Conservation (phyloP, 1,140 invertebrate genomes). For the Calephelis virginiensis region DNA sequence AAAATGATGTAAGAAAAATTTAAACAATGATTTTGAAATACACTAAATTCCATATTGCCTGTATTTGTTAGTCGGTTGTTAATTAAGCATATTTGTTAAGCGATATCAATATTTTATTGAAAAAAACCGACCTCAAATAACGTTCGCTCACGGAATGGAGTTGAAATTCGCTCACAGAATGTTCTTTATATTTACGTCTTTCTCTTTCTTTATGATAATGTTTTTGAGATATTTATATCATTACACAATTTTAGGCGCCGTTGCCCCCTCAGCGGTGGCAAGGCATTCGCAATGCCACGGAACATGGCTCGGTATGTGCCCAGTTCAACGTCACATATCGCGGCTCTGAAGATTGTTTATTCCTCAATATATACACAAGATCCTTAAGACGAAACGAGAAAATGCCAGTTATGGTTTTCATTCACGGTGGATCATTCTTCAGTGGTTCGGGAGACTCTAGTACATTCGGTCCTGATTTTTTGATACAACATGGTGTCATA, state of each 20-base stretch:
- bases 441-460: constrained; percentile 33
- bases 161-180: too few species aligned
- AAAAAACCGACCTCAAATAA: too few species aligned
- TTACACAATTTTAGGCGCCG: constrained; percentile 40
- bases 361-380: constrained; percentile 71
- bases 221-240: background rate
- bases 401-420: constrained; percentile 80
- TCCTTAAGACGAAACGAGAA: constrained; percentile 31
- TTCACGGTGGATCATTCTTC: constrained; percentile 80
- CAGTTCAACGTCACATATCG: constrained; percentile 38
- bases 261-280: constrained; percentile 37
- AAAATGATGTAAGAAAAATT: too few species aligned
- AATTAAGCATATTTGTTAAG: too few species aligned
- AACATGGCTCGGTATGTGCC: constrained; percentile 42
- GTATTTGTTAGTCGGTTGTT: too few species aligned
- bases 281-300: constrained; percentile 38
- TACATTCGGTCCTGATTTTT: constrained; percentile 30
- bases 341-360: constrained; percentile 80
- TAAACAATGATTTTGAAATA: too few species aligned
- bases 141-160: too few species aligned
- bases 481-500: constrained; percentile 33
- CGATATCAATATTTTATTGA: too few species aligned
- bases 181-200: background rate
- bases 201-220: background rate
- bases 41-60: too few species aligned